Evolutionary conservation across 2,797 vertebrate species (phyloP).

Genomic region (Tenualosa thibaudeaui): DNA sequence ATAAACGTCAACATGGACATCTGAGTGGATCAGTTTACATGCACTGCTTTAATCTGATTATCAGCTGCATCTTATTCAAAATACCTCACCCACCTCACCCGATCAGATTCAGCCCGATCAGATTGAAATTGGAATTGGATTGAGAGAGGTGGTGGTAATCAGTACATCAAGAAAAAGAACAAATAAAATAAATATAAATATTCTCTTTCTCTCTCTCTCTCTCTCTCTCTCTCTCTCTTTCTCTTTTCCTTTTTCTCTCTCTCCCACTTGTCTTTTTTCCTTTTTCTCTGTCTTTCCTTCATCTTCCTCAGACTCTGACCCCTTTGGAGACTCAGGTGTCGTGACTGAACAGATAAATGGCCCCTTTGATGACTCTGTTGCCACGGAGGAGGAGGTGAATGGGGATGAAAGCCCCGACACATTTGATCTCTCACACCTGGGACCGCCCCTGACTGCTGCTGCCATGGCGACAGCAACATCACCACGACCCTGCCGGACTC

Average conservation of each 20-base stretch:
- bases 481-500: constrained; percentile 79
- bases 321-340: constrained; percentile 70
- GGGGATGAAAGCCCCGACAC: constrained; percentile 78
- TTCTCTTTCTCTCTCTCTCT: not conserved
- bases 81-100: too few species aligned
- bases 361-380: constrained; percentile 34
- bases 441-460: constrained; percentile 65
- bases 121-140: too few species aligned
- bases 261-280: constrained; percentile 13
- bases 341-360: constrained; percentile 76
- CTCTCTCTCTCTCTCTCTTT: not conserved
- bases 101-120: too few species aligned
- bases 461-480: constrained; percentile 50
- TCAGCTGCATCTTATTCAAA: too few species aligned
- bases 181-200: too few species aligned
- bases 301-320: constrained; percentile 66
- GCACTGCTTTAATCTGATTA: too few species aligned
- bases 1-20: too few species aligned
- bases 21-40: too few species aligned
- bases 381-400: constrained; percentile 72
- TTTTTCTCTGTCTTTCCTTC: not conserved
- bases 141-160: too few species aligned
- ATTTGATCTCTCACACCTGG: constrained; percentile 77
- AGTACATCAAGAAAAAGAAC: too few species aligned
- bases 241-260: not conserved